These are phyloP conservation scores for Heliconius aoede DNA, from an alignment of 2,888 invertebrate genomes.

Conservation along the genomic window DNA sequence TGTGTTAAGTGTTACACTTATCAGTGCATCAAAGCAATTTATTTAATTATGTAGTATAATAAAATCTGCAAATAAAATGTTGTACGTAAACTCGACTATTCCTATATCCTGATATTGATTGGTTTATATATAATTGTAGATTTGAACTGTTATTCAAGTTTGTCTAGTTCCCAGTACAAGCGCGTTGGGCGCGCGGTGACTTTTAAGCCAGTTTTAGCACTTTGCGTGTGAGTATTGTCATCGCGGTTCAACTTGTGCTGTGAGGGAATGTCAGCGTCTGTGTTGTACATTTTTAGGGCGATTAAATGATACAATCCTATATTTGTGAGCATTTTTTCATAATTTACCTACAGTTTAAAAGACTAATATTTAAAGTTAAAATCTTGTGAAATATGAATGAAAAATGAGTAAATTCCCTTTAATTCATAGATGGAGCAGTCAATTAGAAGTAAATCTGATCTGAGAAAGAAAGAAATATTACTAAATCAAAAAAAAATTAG, in stretches of 20 bases:
- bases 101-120: constrained; percentile 71
- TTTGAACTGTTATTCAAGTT: constrained; percentile 68
- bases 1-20: constrained; percentile 75
- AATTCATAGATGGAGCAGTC: too few species aligned
- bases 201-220: constrained; percentile 74
- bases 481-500: too few species aligned
- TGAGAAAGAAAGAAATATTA: too few species aligned
- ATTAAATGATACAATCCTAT: constrained; percentile 79
- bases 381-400: too few species aligned
- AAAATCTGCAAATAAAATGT: constrained; percentile 81
- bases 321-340: constrained; percentile 56
- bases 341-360: not conserved
- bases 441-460: too few species aligned
- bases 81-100: constrained; percentile 79
- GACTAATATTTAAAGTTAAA: too few species aligned
- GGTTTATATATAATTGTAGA: constrained; percentile 58
- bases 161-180: constrained; percentile 56
- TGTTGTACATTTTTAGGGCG: constrained; percentile 83
- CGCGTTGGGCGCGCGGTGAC: constrained; percentile 65
- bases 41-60: constrained; percentile 81
- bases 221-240: constrained; percentile 76
- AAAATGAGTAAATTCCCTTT: too few species aligned
- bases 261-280: constrained; percentile 78
- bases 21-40: constrained; percentile 80
- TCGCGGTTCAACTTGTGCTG: constrained; percentile 68